phyloP scores from a whole-genome alignment of 2,113 vertebrate genomes.

The Crotalus helleri region DNA sequence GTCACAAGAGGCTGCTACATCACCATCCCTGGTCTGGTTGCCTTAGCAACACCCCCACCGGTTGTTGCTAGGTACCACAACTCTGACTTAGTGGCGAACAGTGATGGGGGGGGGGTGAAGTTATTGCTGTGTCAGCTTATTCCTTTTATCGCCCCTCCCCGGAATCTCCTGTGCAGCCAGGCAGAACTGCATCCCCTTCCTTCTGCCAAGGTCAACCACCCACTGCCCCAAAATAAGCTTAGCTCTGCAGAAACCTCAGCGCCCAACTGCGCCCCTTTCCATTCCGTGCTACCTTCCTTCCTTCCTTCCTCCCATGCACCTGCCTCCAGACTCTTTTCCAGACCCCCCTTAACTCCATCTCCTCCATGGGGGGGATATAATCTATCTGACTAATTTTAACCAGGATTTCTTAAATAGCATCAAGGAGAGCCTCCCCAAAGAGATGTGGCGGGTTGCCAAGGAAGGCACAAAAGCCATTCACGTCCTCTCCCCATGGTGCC shows the following conservation, averaged over 20 bases:
- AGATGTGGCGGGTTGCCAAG: neutral
- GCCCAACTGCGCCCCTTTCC: too few species aligned
- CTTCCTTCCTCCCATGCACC: too few species aligned
- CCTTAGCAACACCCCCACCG: conserved; percentile 26
- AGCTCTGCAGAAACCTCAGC: neutral
- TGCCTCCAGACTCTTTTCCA: too few species aligned
- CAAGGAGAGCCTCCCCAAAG: neutral
- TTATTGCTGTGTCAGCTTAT: conserved; percentile 24
- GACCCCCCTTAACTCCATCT: neutral
- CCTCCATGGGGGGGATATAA: neutral
- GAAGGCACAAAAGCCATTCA: neutral
- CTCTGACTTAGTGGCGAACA: neutral
- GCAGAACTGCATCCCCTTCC: neutral
- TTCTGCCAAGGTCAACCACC: conserved; percentile 1
- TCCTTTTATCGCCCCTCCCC: neutral
- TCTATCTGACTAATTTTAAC: neutral
- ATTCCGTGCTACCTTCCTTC: neutral
- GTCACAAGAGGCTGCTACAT: neutral
- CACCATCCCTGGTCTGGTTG: conserved; percentile 4
- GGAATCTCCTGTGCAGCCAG: neutral
- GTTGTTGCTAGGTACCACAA: conserved; percentile 18
- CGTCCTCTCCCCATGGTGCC: neutral
- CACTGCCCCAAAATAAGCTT: neutral
- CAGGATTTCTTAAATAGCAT: neutral
- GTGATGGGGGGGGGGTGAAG: neutral